Evolutionary conservation across 2,888 invertebrate genomes (phyloP), one percentile per base, ranked within the genome.

Genomic region (Norana najaformis): DNA sequence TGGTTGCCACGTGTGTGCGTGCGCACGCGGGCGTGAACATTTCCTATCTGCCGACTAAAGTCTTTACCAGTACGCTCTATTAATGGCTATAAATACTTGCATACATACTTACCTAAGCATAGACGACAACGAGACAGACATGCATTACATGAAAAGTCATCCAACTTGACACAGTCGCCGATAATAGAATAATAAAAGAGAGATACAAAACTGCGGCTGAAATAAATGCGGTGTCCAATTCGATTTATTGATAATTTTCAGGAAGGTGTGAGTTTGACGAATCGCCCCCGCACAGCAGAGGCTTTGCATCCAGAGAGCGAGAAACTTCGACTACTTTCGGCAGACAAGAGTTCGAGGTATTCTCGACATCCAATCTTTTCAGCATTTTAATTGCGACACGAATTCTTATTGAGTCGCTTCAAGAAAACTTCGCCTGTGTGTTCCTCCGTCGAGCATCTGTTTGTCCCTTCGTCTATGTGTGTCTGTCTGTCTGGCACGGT

Each of bases 221-320:
- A 69, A 30, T 69, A n/a, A 69, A 69, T 69, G n/a, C n/a, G 47
- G 23, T 23, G 69, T 69, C n/a, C 69, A 69, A 69, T 11, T 69
- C 69, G 69, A 69, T 69, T 69, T 30, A 69, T n/a, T n/a, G 30
- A 30, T 82, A 35, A 69, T 89, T 69, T 89, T 89, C 18, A 89
- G 85, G 85, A 23, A 34, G 85, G 13, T 85, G 85, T 85, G 37
- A 5, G 30, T 85, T 85, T 23, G 85, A 85, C 36, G 85, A 37
- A 37, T 35, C 85, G 16, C 85, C 53, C n/a, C n/a, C 69, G 85
- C 35, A 35, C 36, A 37, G 18, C 85, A 35, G 85, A 85, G 85
- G 85, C 34, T n/a, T 69, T 69, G 8, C 30, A n/a, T 69, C 69
- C 30, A 69, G 16, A 30, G 69, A 69, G 13, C 69, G 69, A n/a